Base-by-base conservation (phyloP, 2,113 vertebrate species). In the Progne subis region DNA sequence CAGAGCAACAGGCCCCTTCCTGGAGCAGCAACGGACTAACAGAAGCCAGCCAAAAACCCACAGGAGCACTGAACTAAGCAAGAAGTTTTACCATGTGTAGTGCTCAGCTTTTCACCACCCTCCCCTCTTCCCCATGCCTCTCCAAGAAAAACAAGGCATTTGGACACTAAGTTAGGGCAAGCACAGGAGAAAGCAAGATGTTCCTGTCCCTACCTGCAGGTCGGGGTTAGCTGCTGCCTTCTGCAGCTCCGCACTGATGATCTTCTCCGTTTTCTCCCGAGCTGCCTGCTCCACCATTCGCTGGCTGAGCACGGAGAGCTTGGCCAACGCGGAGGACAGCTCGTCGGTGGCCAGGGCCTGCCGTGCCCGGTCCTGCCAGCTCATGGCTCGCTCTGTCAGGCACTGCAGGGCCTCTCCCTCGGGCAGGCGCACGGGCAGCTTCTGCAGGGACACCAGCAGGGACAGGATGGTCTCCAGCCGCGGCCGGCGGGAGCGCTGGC, bases 251-350 rank as follows among this genome's bases (percentile, higher is more conserved):
- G 99, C 99, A 9, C 99, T 99, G 97, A 99, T 99, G 74, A 99
- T 99, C 80, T 99, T 99, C 95, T 99, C 99, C 0, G 99, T 99
- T 96, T 99, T 99, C 95, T 99, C 99, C 6, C 99, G 97, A 0
- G 99, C 99, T 11, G 99, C 99, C 96, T 99, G 99, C 95, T 99
- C 99, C 90, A 99, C 99, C 99, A 99, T 99, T 2, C 99, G 98
- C 97, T 99, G 99, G 83, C 99, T 99, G 81, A 99, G 98, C 72
- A 99, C 99, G 1, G 99, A 99, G 28, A 99, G 98, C 95, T 99
- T 99, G 56, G 99, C 99, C 94, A 99, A 92, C 5, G 99, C 99
- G 9, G 99, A 99, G 8, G 99, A 99, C n/a, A 99, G 96, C 92
- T 99, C 99, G 0, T 99, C 99, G 0, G 99, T 99, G 92, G 99